A percentile compares a stretch with the other conserved stretches of the same genome.
These are phyloP conservation scores for Tetramorium bicarinatum DNA, from an alignment of 2,888 invertebrate species.

Conservation along the genomic window DNA sequence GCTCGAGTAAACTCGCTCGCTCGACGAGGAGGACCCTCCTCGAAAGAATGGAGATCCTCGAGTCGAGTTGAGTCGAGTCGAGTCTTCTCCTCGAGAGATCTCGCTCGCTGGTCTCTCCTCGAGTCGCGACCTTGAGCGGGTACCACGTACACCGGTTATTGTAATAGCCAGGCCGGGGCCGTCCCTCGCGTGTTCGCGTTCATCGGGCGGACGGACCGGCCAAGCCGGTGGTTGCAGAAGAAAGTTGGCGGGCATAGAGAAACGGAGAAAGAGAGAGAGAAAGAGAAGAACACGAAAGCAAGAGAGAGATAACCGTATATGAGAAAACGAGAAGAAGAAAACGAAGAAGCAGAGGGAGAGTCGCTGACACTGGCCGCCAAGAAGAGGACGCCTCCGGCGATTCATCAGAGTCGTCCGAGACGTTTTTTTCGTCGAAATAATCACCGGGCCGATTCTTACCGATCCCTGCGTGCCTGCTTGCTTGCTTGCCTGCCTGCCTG, in stretches of 20 bases:
- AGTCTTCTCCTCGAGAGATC: conserved; percentile 19
- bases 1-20: conserved; percentile 5
- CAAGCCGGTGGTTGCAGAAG: conserved; percentile 47
- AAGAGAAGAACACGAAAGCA: not conserved
- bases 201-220: conserved; percentile 34
- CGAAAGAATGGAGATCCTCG: conserved; percentile 41
- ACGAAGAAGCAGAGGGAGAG: conserved; percentile 20
- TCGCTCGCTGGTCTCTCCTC: conserved; percentile 37
- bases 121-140: conserved; percentile 75
- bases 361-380: conserved; percentile 38
- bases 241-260: conserved; percentile 48
- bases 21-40: conserved; percentile 9
- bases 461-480: conserved; percentile 9
- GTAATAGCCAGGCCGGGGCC: conserved; percentile 73
- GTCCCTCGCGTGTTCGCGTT: conserved; percentile 69
- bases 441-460: conserved; percentile 51
- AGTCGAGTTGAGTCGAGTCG: not conserved
- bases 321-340: conserved; percentile 12
- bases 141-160: conserved; percentile 77
- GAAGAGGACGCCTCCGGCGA: conserved; percentile 53
- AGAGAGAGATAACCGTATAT: not conserved
- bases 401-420: conserved; percentile 38
- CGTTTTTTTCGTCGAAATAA: conserved; percentile 61
- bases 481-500: not conserved
- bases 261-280: not conserved